Evolutionary conservation across 1,140 invertebrate species (phyloP).

Genomic region (Formica exsecta): DNA sequence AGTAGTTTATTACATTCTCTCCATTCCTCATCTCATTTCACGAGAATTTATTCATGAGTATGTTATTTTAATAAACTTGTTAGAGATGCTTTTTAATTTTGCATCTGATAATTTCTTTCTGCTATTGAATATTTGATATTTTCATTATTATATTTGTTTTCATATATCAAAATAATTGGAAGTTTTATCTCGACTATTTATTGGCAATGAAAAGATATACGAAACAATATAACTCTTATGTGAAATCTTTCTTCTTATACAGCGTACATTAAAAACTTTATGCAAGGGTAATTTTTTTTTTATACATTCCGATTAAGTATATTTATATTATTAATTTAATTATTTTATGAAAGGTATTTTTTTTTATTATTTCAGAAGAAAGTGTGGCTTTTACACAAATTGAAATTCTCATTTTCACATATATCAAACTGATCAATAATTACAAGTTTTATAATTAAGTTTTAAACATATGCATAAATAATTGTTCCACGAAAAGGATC

Average conservation of each 20-base stretch:
- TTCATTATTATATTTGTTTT: not conserved
- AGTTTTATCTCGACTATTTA: not conserved
- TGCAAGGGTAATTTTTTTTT: not conserved
- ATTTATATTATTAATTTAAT: not conserved
- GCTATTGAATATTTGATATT: not conserved
- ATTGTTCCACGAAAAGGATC: not conserved
- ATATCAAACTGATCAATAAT: not conserved
- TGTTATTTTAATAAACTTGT: constrained; percentile 4
- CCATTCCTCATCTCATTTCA: not conserved
- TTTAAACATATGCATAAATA: not conserved
- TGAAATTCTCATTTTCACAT: not conserved
- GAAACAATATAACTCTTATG: not conserved
- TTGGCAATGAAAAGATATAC: constrained; percentile 10
- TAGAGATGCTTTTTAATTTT: not conserved
- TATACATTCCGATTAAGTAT: not conserved
- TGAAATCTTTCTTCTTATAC: not conserved
- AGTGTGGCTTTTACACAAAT: not conserved
- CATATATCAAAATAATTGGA: not conserved
- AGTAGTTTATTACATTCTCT: not conserved
- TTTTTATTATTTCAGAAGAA: not conserved
- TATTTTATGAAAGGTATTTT: not conserved
- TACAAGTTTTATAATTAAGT: not conserved
- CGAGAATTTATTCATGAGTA: not conserved
- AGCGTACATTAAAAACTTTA: not conserved
- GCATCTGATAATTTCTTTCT: not conserved